Percentiles rank a stretch among this genome's conserved stretches.
phyloP scores from a whole-genome alignment of 2,113 vertebrate species.

The Carassius auratus region DNA sequence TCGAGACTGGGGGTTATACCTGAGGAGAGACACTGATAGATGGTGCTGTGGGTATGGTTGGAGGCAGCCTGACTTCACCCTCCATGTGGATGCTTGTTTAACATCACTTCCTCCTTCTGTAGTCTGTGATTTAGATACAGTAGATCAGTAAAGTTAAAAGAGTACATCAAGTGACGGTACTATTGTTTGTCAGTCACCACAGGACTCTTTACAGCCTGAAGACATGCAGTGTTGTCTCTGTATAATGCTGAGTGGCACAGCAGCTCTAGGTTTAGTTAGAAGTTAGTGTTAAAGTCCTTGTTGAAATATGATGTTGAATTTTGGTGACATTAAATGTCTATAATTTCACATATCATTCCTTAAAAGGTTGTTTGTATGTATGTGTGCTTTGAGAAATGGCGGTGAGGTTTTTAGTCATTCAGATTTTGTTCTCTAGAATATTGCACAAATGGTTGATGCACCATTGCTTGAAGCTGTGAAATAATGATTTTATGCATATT shows the following conservation, averaged over 20 bases:
- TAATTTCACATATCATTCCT: background rate
- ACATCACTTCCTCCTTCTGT: background rate
- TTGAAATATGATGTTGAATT: background rate
- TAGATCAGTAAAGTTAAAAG: constrained; percentile 21
- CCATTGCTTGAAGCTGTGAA: background rate
- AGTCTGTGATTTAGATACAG: constrained; percentile 9
- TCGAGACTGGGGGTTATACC: background rate
- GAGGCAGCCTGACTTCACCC: constrained; percentile 10
- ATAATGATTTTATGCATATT: constrained; percentile 30
- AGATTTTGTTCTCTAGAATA: background rate
- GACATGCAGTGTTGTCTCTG: background rate
- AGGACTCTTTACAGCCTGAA: constrained; percentile 11
- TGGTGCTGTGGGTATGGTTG: constrained; percentile 17
- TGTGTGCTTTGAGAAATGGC: background rate
- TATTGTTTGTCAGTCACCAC: constrained; percentile 32
- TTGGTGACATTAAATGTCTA: background rate
- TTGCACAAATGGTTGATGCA: constrained; percentile 7
- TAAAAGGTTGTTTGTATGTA: background rate
- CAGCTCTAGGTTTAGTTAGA: background rate
- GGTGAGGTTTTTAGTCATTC: constrained; percentile 10
- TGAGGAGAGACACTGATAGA: background rate
- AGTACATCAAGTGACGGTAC: background rate
- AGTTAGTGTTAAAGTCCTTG: background rate
- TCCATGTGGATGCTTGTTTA: constrained; percentile 7
- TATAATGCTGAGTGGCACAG: too few relatives aligned